A percentile compares a stretch with the other conserved stretches of the same genome.
Evolutionary conservation across 1,140 invertebrate genomes (phyloP).

Genomic region (Magallana gigas): DNA sequence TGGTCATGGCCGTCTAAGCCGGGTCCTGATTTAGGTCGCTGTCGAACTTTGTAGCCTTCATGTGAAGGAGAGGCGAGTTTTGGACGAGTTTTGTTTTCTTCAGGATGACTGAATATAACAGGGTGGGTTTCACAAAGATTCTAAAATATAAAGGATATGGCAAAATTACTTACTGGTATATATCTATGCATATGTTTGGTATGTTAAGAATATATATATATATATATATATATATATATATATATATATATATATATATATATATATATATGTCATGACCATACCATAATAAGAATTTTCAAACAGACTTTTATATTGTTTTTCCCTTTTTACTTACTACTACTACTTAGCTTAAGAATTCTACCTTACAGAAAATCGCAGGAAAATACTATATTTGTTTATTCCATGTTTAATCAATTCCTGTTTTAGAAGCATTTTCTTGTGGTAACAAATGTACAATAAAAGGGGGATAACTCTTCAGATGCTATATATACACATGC

Average conservation of each 20-base stretch:
- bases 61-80: conserved; percentile 43
- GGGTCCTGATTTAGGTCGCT: conserved; percentile 54
- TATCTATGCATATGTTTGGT: no score
- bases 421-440: no score
- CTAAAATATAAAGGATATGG: conserved; percentile 52
- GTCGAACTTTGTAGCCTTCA: conserved; percentile 65
- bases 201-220: no score
- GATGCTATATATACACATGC: neutral
- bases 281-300: no score
- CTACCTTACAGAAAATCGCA: neutral
- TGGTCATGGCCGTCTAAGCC: conserved; percentile 51
- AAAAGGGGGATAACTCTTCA: neutral
- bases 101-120: conserved; percentile 65
- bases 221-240: no score
- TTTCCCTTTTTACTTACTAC: neutral
- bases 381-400: neutral
- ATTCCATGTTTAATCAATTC: no score
- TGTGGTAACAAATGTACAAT: no score
- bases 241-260: no score
- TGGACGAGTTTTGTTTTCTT: conserved; percentile 41
- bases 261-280: no score
- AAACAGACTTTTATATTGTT: no score
- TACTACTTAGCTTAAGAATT: neutral
- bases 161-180: no score
- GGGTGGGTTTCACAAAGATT: conserved; percentile 67